Percentiles rank a stretch among this genome's conserved stretches.
Evolutionary conservation across 35 echinoderm and acorn worm genomes (phyloP).

Genomic region (Lytechinus variegatus): DNA sequence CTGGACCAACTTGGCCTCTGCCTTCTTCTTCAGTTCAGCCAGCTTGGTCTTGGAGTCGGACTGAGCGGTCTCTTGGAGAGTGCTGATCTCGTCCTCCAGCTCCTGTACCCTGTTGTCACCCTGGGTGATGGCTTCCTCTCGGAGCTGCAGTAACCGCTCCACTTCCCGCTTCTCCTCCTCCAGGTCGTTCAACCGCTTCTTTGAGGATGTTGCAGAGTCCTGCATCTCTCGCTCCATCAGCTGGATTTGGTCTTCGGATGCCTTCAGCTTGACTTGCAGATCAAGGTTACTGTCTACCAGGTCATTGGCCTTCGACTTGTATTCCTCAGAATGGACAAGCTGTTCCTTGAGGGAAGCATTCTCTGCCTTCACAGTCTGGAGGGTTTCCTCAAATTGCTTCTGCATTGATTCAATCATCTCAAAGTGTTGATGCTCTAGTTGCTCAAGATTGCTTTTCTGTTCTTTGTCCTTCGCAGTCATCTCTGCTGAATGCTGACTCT

Average conservation of each 20-base stretch:
- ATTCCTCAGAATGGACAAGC: slow-evolving; percentile 64
- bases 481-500: slow-evolving; percentile 70
- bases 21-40: slow-evolving; percentile 94
- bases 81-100: slow-evolving; percentile 54
- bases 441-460: slow-evolving; percentile 72
- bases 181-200: slow-evolving; percentile 72
- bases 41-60: slow-evolving; percentile 75
- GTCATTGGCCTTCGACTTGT: slow-evolving; percentile 79
- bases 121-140: slow-evolving; percentile 24
- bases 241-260: slow-evolving; percentile 75
- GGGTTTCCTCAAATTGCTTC: slow-evolving; percentile 74
- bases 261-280: slow-evolving; percentile 87
- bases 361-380: slow-evolving; percentile 59
- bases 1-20: slow-evolving; percentile 80
- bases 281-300: slow-evolving; percentile 84
- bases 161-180: slow-evolving; percentile 66
- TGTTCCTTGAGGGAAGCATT: slow-evolving; percentile 52
- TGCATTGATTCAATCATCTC: slow-evolving; percentile 94
- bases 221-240: slow-evolving; percentile 77
- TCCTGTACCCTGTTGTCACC: slow-evolving; percentile 55
- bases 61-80: slow-evolving; percentile 40
- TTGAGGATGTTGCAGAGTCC: slow-evolving; percentile 53
- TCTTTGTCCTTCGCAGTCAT: slow-evolving; percentile 76
- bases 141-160: slow-evolving; percentile 23
- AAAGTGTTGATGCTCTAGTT: slow-evolving; percentile 91